These are phyloP conservation scores for Strix aluco DNA, from an alignment of 2,113 vertebrate genomes.

Conservation along the genomic window DNA sequence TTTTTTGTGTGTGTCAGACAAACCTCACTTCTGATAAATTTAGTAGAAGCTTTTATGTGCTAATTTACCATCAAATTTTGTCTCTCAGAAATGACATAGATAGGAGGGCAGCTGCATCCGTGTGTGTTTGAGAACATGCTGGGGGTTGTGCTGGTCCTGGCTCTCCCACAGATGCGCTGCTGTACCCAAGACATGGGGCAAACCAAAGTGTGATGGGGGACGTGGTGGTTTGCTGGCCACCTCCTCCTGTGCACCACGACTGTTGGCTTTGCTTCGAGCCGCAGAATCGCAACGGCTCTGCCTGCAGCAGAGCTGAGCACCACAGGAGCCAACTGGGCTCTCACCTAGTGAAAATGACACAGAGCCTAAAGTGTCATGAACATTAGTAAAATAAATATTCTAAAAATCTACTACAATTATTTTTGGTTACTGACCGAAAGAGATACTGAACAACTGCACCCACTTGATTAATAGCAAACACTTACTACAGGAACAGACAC, in stretches of 20 bases:
- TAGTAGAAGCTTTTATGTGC: not conserved
- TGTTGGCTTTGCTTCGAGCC: not conserved
- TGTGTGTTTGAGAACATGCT: not conserved
- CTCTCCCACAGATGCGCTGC: not conserved
- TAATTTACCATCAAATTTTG: not conserved
- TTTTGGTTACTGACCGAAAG: not conserved
- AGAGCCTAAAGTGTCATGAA: rapidly evolving
- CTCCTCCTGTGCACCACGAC: rapidly evolving
- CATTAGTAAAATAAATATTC: not conserved
- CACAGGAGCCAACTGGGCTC: not conserved
- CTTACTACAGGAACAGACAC: not conserved
- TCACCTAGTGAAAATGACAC: not conserved
- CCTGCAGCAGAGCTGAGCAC: not conserved
- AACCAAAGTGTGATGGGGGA: not conserved
- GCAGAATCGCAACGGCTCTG: rapidly evolving
- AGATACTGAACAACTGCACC: not conserved
- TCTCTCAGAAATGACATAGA: not conserved
- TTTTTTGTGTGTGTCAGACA: not conserved
- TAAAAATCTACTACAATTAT: not conserved
- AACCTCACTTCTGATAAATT: not conserved
- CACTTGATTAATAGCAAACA: not conserved
- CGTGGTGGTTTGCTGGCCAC: rapidly evolving
- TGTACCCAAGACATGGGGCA: rapidly evolving
- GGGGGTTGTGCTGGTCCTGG: not conserved
- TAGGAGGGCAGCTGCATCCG: not conserved